Conservation (phyloP, 2,888 invertebrate genomes). For the Cataglyphis cursor region DNA sequence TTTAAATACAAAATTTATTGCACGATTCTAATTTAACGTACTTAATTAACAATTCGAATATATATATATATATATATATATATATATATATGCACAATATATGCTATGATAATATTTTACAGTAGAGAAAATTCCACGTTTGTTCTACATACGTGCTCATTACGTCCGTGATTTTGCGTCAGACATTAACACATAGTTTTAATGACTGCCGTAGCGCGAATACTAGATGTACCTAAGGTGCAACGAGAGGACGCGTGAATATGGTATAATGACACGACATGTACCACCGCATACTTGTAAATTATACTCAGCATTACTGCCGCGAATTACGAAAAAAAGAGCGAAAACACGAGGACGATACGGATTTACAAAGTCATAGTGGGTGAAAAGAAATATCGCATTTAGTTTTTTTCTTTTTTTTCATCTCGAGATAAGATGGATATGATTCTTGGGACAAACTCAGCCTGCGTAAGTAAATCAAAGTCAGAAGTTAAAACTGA, state of each 20-base stretch:
- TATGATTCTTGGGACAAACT: not conserved
- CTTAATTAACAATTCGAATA: not conserved
- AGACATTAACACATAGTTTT: slow-evolving; percentile 16
- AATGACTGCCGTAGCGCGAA: not conserved
- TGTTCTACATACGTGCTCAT: not conserved
- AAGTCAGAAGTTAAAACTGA: slow-evolving; percentile 5
- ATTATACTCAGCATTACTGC: slow-evolving; percentile 1
- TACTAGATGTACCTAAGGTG: slow-evolving; percentile 10
- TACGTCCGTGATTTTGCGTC: not conserved
- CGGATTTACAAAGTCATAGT: not conserved
- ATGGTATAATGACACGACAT: not conserved
- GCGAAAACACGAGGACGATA: not conserved
- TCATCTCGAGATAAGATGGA: not conserved
- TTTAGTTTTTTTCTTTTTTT: not conserved
- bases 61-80: no score
- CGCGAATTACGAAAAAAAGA: no score
- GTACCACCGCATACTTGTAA: slow-evolving; percentile 15
- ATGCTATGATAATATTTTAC: not conserved
- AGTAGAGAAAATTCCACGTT: not conserved
- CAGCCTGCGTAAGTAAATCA: not conserved
- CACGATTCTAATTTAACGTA: not conserved
- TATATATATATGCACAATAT: not conserved
- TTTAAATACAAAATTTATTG: not conserved
- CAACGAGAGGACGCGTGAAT: slow-evolving; percentile 16
- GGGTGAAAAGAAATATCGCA: slow-evolving; percentile 3